phyloP scores from a whole-genome alignment of 1,140 invertebrate species.

The Cherax destructor region DNA sequence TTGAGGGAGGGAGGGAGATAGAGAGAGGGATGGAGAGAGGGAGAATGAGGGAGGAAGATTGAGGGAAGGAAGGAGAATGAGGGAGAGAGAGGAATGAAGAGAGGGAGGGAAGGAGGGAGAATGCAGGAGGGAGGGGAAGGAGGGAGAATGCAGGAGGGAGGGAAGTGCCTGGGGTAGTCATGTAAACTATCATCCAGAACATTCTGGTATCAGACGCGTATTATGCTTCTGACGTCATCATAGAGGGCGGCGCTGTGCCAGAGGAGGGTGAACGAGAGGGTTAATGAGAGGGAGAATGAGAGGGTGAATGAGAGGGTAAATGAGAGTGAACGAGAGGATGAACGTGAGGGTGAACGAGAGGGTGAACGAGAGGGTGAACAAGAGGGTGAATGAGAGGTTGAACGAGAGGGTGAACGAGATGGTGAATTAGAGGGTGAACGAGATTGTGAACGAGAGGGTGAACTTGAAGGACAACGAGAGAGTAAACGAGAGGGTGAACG shows the following conservation, averaged over 20 bases:
- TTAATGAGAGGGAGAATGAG: not conserved
- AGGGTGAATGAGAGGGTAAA: not conserved
- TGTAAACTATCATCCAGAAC: too few relatives aligned
- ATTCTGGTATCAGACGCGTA: too few relatives aligned
- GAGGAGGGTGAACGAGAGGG: not conserved
- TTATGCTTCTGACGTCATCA: too few relatives aligned
- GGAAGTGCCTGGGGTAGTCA: not conserved
- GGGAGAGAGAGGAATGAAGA: not conserved
- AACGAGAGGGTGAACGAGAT: not conserved
- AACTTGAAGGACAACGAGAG: not conserved
- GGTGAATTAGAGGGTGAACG: not conserved
- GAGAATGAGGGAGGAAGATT: slow-evolving; percentile 11
- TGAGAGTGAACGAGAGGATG: not conserved
- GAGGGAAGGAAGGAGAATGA: slow-evolving; percentile 27
- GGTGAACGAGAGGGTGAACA: not conserved
- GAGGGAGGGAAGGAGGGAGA: not conserved
- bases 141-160: not conserved
- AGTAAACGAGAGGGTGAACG: not conserved
- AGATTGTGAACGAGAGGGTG: not conserved
- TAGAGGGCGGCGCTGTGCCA: not conserved
- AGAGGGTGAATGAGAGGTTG: not conserved
- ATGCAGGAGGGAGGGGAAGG: not conserved
- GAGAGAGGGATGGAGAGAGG: not conserved
- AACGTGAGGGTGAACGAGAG: not conserved
- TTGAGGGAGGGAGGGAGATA: not conserved